These are phyloP conservation scores for Lontra canadensis DNA, from an alignment of 2,113 vertebrate genomes.

Conservation along the genomic window DNA sequence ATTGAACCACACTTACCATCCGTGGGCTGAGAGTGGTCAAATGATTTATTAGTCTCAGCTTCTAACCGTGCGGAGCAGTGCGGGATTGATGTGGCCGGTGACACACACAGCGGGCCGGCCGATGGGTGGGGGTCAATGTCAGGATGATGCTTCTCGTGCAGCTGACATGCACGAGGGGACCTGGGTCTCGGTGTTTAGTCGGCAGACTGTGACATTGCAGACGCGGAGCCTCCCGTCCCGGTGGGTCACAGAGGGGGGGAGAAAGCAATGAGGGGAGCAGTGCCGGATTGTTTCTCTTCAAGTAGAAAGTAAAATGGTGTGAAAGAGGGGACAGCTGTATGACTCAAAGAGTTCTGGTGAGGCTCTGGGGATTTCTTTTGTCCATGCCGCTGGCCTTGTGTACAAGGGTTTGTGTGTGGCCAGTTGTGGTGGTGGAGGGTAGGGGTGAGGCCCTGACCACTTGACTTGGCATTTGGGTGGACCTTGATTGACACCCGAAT, in stretches of 20 bases:
- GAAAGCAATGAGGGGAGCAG: accelerated
- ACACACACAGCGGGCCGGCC: slow-evolving; percentile 69
- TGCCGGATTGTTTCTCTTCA: not conserved
- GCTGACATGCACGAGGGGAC: not conserved
- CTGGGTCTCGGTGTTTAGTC: not conserved
- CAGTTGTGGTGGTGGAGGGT: not conserved
- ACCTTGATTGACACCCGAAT: not conserved
- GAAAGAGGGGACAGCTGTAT: not conserved
- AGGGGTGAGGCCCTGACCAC: too few species aligned
- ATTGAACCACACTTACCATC: slow-evolving; percentile 85
- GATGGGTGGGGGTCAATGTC: slow-evolving; percentile 70
- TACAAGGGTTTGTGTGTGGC: not conserved
- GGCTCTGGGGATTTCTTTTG: not conserved
- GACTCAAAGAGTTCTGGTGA: accelerated
- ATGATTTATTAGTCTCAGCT: slow-evolving; percentile 84
- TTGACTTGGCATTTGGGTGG: not conserved
- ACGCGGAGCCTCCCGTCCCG: not conserved
- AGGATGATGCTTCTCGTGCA: slow-evolving; percentile 63
- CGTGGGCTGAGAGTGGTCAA: slow-evolving; percentile 80
- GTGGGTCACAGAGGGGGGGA: accelerated
- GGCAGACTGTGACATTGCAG: not conserved
- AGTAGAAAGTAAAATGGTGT: not conserved
- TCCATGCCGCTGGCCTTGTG: not conserved
- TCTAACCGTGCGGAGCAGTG: slow-evolving; percentile 73
- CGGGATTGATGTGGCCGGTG: slow-evolving; percentile 80